Evolutionary conservation across 2,888 invertebrate genomes (phyloP).

Genomic region (Scaptomyza polygonia): DNA sequence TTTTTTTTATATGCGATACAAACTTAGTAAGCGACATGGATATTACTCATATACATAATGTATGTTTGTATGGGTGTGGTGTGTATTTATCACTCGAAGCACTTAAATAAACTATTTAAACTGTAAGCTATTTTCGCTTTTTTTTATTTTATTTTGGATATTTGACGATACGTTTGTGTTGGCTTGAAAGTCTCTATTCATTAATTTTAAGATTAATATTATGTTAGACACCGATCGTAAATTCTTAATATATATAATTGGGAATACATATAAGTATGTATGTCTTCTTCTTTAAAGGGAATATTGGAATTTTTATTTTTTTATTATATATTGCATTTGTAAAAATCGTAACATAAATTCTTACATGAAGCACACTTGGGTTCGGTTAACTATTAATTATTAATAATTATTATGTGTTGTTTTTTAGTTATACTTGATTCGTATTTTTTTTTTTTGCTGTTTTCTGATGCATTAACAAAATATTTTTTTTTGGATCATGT

Average conservation of each 20-base stretch:
- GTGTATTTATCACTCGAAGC: conserved; percentile 61
- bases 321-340: conserved; percentile 49
- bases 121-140: conserved; percentile 21
- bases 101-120: conserved; percentile 46
- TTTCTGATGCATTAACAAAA: conserved; percentile 56
- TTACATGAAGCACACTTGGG: conserved; percentile 83
- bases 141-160: conserved; percentile 37
- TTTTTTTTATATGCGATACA: conserved; percentile 12
- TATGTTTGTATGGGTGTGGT: conserved; percentile 1
- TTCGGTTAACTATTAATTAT: conserved; percentile 63
- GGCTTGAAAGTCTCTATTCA: conserved; percentile 68
- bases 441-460: conserved; percentile 15
- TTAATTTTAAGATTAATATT: conserved; percentile 40
- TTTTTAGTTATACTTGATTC: conserved; percentile 33
- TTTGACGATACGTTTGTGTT: conserved; percentile 56
- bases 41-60: conserved; percentile 10
- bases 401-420: conserved; percentile 28
- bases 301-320: conserved; percentile 36
- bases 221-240: conserved; percentile 52
- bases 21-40: conserved; percentile 22
- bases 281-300: conserved; percentile 24
- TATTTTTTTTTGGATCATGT: conserved; percentile 36
- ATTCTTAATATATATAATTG: conserved; percentile 40
- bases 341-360: conserved; percentile 73
- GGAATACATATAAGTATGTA: conserved; percentile 47